Base-by-base conservation (phyloP, 1,140 invertebrate genomes). In the Papilio polytes region DNA sequence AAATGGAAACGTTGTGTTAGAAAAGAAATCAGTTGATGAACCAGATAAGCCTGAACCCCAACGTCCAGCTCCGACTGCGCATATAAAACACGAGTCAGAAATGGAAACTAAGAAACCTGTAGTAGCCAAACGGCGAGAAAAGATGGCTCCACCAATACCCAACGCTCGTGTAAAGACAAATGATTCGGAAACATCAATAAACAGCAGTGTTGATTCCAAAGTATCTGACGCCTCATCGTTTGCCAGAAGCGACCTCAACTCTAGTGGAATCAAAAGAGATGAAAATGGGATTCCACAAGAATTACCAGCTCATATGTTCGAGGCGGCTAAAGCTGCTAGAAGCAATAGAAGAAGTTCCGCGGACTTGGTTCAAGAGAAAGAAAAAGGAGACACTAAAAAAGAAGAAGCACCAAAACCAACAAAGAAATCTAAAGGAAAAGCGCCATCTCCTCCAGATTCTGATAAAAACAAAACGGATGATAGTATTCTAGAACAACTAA, bases 361-460 rank as follows among this genome's bases (percentile, higher is more conserved):
- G 70, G 94, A 95, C 80, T 80, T 91, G 53, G 80, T 89, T 51
- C 87, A 86, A 73, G 94, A 95, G 41, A 91, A 90, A 82, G 90
- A 92, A 78, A 93, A 91, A 82, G 59, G 81, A n/a, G 92, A 92
- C 44, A 81, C 85, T n/a, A 95, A 94, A 83, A 92, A 90, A 83
- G 94, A 95, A 26, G 96, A 96, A 84, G 90, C 90, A 66, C 92
- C 94, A 13, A 94, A 95, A 88, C 92, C 91, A 90, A 89, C 82
- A 90, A 97, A 97, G 80, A 97, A 96, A 85, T 96, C 96, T 26
- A 97, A 97, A 88, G 96, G 97, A 1, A 97, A 97, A 94, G 97
- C 97, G 13, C 97, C 97, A 1, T 96, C 96, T 0, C 97, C 97
- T 1, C 97, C 97, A 12, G 95, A 94, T 46, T 83, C 83, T 10